Percentiles rank a stretch among this genome's conserved stretches.
Evolutionary conservation across 64 coral and sea anemone species (phyloP).

Genomic region (Porites australiensis): DNA sequence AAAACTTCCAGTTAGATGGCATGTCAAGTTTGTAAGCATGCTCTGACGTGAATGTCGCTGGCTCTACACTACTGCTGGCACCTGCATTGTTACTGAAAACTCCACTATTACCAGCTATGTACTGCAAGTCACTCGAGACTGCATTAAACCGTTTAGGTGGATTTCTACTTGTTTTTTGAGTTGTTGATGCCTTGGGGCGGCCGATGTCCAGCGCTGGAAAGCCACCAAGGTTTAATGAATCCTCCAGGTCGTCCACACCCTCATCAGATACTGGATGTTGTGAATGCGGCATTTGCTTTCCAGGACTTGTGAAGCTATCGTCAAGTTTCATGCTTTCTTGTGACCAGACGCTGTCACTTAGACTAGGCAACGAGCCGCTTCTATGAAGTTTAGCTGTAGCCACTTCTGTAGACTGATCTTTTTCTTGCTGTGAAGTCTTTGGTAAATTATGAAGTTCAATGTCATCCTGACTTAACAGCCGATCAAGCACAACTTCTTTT

Average conservation of each 20-base stretch:
- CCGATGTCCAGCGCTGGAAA: conserved; percentile 84
- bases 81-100: not conserved
- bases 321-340: conserved; percentile 78
- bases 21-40: conserved; percentile 65
- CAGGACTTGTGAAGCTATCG: conserved; percentile 15
- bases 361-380: conserved; percentile 86
- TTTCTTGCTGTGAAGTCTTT: not conserved
- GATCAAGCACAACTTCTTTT: conserved; percentile 16
- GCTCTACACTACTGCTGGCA: not conserved
- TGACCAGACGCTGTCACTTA: conserved; percentile 86
- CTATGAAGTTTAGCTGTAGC: conserved; percentile 9
- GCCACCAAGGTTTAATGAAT: conserved; percentile 55
- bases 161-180: not conserved
- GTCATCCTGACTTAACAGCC: conserved; percentile 43
- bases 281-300: conserved; percentile 39
- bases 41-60: conserved; percentile 53
- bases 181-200: not conserved
- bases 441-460: conserved; percentile 41
- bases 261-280: conserved; percentile 25
- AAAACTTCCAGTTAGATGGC: conserved; percentile 72
- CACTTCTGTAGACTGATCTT: not conserved
- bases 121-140: not conserved
- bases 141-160: not conserved
- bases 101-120: not conserved
- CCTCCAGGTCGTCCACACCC: conserved; percentile 56